Conservation (phyloP, 2,888 invertebrate genomes). For the Cantharis flavilabris region DNA sequence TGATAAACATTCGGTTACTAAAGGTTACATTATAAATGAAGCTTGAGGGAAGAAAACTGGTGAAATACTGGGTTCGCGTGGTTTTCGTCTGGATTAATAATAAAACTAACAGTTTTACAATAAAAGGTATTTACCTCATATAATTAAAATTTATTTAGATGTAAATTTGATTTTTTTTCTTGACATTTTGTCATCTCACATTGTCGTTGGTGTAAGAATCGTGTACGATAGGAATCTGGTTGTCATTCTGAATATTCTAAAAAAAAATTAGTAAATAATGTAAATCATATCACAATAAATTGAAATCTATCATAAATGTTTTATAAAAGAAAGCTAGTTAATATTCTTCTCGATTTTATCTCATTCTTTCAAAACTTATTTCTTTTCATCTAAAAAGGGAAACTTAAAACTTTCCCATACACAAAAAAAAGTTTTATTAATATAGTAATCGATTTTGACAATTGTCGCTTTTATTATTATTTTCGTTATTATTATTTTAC, state of each 20-base stretch:
- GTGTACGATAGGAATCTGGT: neutral
- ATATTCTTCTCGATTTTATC: neutral
- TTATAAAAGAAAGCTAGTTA: neutral
- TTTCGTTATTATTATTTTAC: slow-evolving; percentile 44
- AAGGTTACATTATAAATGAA: neutral
- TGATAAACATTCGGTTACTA: neutral
- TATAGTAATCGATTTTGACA: slow-evolving; percentile 46
- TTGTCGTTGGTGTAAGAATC: neutral
- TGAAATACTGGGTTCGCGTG: neutral
- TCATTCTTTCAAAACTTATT: slow-evolving; percentile 3
- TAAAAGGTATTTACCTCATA: neutral
- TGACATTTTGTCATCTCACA: neutral
- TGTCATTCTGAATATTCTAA: neutral
- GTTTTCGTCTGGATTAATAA: neutral
- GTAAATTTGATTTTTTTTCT: neutral
- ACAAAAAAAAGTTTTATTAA: slow-evolving; percentile 31
- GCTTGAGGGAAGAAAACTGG: neutral
- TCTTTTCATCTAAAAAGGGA: slow-evolving; percentile 11
- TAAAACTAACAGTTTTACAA: neutral
- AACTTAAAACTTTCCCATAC: slow-evolving; percentile 12
- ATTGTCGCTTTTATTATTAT: slow-evolving; percentile 43
- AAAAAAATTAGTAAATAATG: neutral
- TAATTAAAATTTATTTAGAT: neutral
- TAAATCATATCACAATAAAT: neutral
- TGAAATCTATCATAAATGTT: neutral